Conservation (phyloP, 1,140 invertebrate species). For the Eufriesea mexicana region DNA sequence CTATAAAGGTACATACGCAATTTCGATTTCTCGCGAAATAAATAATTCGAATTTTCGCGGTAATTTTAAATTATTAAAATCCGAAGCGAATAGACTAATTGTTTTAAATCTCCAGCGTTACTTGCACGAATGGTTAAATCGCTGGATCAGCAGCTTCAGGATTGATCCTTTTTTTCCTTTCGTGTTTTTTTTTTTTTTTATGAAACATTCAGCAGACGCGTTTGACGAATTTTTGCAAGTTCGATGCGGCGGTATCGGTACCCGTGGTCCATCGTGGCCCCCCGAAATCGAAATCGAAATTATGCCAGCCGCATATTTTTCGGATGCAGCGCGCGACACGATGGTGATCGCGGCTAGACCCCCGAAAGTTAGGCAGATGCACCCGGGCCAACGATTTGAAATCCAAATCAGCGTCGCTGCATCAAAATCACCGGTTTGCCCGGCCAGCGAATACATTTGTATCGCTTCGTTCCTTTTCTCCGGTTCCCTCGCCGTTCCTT, state of each 20-base stretch:
- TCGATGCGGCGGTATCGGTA: slow-evolving; percentile 1
- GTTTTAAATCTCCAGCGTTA: not conserved
- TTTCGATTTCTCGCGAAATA: too few species aligned
- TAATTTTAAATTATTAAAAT: too few species aligned
- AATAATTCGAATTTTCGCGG: too few species aligned
- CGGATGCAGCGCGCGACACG: slow-evolving; percentile 40
- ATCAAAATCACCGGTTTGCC: slow-evolving; percentile 62
- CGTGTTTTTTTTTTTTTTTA: not conserved
- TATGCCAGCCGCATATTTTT: slow-evolving; percentile 29
- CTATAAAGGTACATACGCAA: too few species aligned
- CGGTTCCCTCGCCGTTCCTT: not conserved
- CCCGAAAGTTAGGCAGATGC: slow-evolving; percentile 68
- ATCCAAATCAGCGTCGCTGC: slow-evolving; percentile 67
- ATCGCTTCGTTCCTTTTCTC: not conserved
- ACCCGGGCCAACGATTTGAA: slow-evolving; percentile 67
- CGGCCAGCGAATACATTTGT: slow-evolving; percentile 62
- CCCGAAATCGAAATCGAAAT: slow-evolving; percentile 43
- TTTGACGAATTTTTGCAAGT: slow-evolving; percentile 39
- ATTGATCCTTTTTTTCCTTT: not conserved
- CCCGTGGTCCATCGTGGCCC: not conserved
- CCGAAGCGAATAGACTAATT: not conserved
- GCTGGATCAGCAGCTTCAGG: too few species aligned
- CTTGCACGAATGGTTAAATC: not conserved
- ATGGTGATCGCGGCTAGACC: slow-evolving; percentile 46
- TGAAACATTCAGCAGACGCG: slow-evolving; percentile 20